phyloP scores from a whole-genome alignment of 2,113 vertebrate species.

The Tenrec ecaudatus region DNA sequence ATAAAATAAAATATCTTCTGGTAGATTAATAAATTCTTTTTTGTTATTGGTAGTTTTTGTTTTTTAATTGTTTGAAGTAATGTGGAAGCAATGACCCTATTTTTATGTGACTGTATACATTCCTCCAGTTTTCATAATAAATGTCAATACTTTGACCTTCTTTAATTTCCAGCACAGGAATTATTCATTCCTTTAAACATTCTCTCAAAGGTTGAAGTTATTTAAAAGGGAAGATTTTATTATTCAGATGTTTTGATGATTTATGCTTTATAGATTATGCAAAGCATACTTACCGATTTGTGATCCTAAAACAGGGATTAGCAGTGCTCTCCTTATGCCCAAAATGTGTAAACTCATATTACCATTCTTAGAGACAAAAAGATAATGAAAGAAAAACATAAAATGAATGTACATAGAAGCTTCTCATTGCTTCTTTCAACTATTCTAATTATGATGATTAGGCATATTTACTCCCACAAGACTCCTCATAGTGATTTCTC shows the following conservation, averaged over 20 bases:
- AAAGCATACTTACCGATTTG: not conserved
- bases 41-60: not conserved
- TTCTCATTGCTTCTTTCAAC: not conserved
- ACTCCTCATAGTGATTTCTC: not conserved
- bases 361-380: not conserved
- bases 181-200: constrained; percentile 35
- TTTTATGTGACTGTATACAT: constrained; percentile 23
- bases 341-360: not conserved
- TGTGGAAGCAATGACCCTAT: constrained; percentile 46
- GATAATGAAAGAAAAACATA: not conserved
- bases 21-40: not conserved
- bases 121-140: constrained; percentile 43
- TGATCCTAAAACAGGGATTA: constrained; percentile 39
- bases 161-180: constrained; percentile 29
- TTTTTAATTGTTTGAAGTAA: not conserved
- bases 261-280: too few species aligned
- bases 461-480: not conserved
- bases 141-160: not conserved
- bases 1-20: not conserved
- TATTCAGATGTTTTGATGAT: not conserved
- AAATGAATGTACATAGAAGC: not conserved
- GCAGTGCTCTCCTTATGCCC: not conserved
- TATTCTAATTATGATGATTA: not conserved
- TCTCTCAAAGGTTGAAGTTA: constrained; percentile 41
- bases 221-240: constrained; percentile 49